Evolutionary conservation across 2,888 invertebrate genomes (phyloP), one percentile per base, ranked within the genome.

Genomic region (Arge pagana): DNA sequence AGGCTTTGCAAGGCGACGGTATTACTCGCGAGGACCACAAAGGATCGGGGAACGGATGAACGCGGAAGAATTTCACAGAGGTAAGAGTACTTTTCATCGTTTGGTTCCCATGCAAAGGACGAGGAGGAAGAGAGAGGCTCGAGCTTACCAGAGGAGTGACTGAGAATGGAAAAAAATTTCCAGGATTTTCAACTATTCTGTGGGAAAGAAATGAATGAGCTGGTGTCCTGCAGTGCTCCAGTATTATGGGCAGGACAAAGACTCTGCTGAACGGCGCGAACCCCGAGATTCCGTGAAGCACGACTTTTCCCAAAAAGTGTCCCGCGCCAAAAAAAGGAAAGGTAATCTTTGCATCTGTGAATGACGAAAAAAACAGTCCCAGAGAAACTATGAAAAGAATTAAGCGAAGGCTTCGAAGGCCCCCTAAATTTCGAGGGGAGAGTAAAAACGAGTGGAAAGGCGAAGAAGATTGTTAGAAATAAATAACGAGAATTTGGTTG

Each of bases 101-200:
- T 30, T 42, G 33, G 40, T 66, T 66, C 66, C 63, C 66, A 65
- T 65, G 60, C 60, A 50, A 58, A 58, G 50, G 42, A 50, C 35
- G 41, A 1, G 13, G 4, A 31, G 36, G 37, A 39, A 40, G 28
- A 31, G 53, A 31, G 28, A n/a, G n/a, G n/a, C n/a, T n/a, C n/a
- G n/a, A n/a, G n/a, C n/a, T n/a, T n/a, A n/a, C n/a, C 6, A 35
- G 21, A 37, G 35, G 26, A 33, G 49, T 30, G 43, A 43, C 31
- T 19, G 41, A 40, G 40, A 41, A 23, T 10, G 13, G 40, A 24
- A 50, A 41, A 48, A 45, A 41, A 24, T 60, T 70, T 74, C 73
- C 67, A 68, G 67, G 64, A 59, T 68, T 73, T 72, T 62, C 60
- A 67, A 62, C 67, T 64, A 68, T 55, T 65, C 66, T 72, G 71